Evolutionary conservation across 1,140 invertebrate genomes (phyloP), one percentile per base, ranked within the genome.

Genomic region (Drosophila gunungcola): DNA sequence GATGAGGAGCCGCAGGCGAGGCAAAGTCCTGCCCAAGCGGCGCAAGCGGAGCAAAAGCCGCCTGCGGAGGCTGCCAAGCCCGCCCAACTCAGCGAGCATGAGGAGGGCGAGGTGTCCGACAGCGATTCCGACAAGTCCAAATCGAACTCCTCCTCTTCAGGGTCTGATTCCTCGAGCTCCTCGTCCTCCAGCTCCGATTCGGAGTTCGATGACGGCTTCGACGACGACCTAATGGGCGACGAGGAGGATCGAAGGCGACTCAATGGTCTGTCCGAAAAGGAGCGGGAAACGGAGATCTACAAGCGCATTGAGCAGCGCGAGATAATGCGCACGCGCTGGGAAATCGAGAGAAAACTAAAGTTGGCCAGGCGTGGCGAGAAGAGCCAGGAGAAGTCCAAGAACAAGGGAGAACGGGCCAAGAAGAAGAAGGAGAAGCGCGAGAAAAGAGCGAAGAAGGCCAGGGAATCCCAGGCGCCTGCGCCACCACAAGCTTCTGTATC

Each of bases 171-270:
- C 4, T 86, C 90, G 2, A 73, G 58, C 7, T 75, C 94, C 6
- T 92, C 91, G 46, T 93, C 76, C 5, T 88, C 79, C 6, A 90
- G 85, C 54, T 92, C 90, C 0, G 91, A 94, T 52, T 93, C 92
- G 3, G 94, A 94, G 80, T 94, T 94, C 65, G 93, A 94, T 80
- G 94, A 94, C 80, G 94, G 94, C 91, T 98, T 97, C 88, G 98
- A 99, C 93, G 98, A 99, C 75, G 97, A 99, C 91, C 94, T 99
- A 2, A 99, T 99, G 96, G 98, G 98, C 1, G 98, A 99, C 93
- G 98, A 97, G 60, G 98, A 98, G 80, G 98, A 99, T 94, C 95
- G 97, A 85, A 95, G 96, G 11, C 93, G 97, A 1, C 93, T 99
- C 3, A 97, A 97, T 9, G 95, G 96, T 73, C 97, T 99, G 95